Evolutionary conservation across 2,797 vertebrate genomes (phyloP), one percentile per base, ranked within the genome.

Genomic region (Bovichtus variegatus): DNA sequence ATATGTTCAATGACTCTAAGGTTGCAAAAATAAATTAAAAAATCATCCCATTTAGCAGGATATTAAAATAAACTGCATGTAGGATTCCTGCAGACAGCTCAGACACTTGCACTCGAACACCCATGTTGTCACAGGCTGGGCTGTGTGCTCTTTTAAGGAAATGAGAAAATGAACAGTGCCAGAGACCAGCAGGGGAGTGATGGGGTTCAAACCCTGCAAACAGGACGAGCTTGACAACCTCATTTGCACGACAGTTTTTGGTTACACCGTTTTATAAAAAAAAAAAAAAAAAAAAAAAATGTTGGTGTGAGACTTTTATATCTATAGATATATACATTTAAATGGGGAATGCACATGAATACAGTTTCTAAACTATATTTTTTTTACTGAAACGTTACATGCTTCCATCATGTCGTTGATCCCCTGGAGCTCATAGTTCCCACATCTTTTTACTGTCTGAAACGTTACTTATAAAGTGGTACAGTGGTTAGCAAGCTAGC

Each of bases 71-170:
- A 36, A 63, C 11, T 9, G 23, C 10, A 70, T 46, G 23, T 3
- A 6, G 9, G 34, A 64, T 55, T 50, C 2, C 0, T 55, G 70
- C 41, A 36, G 44, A 49, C 49, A 31, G 19, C 18, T 34, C n/a
- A 43, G 29, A 23, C 3, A 9, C 29, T 13, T 5, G 41, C 40
- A n/a, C n/a, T n/a, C n/a, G n/a, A 15, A 54, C 19, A 18, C 46
- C 64, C 16, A 18, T 19, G 25, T 15, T 34, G 53, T 60, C n/a
- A 76, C 38, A 6, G 16, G 3, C 16, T 11, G n/a, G 43, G 6
- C 9, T 60, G 55, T 29, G 29, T 44, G 38, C 13, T 65, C 67
- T 64, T 80, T 67, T 74, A 74, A 80, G 80, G 80, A 80, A 74
- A 80, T 82, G 62, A 44, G 55, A 61, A 10, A 40, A 10, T 15